Evolutionary conservation across 37 sponge, comb jelly and placozoan species (phyloP).

Genomic region (Dysidea cf. avara): DNA sequence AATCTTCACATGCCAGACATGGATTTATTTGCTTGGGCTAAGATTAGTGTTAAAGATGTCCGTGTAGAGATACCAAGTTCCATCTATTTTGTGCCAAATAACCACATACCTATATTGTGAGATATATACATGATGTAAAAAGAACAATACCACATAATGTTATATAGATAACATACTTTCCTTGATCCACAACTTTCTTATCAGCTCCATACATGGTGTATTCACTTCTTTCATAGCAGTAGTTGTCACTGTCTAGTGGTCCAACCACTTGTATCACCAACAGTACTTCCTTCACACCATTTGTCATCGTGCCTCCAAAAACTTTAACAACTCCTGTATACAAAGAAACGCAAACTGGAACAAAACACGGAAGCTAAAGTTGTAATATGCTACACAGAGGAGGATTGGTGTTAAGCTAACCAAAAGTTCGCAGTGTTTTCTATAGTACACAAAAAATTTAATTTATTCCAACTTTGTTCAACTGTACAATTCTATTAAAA

Average conservation of each 20-base stretch:
- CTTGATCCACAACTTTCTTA: constrained; percentile 40
- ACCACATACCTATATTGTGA: constrained; percentile 68
- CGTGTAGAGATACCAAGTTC: constrained; percentile 68
- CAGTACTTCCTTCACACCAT: constrained; percentile 32
- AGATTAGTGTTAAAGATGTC: constrained; percentile 77
- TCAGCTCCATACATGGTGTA: constrained; percentile 59
- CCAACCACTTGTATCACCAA: constrained; percentile 64
- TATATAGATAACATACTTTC: constrained; percentile 55
- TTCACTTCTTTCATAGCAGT: constrained; percentile 57
- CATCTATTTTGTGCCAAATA: constrained; percentile 74
- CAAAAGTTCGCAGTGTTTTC: no score
- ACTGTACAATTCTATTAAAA: no score
- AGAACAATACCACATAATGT: not conserved
- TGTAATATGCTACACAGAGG: not conserved
- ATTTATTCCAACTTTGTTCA: no score
- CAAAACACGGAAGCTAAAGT: not conserved
- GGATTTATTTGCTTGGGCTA: no score
- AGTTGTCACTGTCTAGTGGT: constrained; percentile 30
- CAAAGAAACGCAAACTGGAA: no score
- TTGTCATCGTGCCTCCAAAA: constrained; percentile 45
- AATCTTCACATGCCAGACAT: no score
- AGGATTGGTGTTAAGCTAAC: no score
- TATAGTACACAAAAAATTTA: no score
- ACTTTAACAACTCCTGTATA: constrained; percentile 40
- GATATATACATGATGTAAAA: not conserved